Conservation (phyloP, 2,888 invertebrate species). For the Eupithecia exiguata region DNA sequence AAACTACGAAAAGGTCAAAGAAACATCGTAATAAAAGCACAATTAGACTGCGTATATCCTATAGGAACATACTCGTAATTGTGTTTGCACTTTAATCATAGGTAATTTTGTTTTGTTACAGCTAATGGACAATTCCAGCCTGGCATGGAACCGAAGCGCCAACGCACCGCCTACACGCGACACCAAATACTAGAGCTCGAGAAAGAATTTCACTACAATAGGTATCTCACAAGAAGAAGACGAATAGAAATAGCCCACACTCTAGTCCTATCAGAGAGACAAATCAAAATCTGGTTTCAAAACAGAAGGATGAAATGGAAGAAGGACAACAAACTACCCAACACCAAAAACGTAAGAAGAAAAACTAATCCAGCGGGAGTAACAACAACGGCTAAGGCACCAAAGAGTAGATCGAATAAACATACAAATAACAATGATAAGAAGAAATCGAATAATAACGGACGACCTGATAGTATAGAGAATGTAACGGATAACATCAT, state of each 20-base stretch:
- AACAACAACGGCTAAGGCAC: constrained; percentile 84
- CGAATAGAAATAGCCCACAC: constrained; percentile 99
- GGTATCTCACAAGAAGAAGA: constrained; percentile 96
- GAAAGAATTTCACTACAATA: constrained; percentile 99
- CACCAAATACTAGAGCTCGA: constrained; percentile 99
- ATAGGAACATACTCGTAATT: too few relatives aligned
- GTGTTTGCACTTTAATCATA: not conserved
- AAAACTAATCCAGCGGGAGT: constrained; percentile 90
- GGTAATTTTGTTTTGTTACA: constrained; percentile 79
- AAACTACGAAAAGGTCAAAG: not conserved
- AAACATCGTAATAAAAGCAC: not conserved
- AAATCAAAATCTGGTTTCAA: constrained; percentile 95
- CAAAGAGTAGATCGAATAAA: constrained; percentile 87
- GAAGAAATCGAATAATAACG: constrained; percentile 81
- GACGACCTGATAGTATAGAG: constrained; percentile 86
- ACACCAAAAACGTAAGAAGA: constrained; percentile 90
- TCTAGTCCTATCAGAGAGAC: constrained; percentile 94
- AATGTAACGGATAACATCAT: constrained; percentile 86
- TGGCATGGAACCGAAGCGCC: constrained; percentile 97
- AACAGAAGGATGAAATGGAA: constrained; percentile 92
- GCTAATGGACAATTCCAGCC: constrained; percentile 94
- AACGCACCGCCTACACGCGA: constrained; percentile 98
- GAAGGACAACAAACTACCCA: constrained; percentile 93
- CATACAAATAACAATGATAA: constrained; percentile 82
- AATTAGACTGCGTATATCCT: not conserved